Percentiles rank a stretch among this genome's conserved stretches.
Conservation (phyloP, 1,140 invertebrate genomes). For the Trachelipus rathkii region DNA sequence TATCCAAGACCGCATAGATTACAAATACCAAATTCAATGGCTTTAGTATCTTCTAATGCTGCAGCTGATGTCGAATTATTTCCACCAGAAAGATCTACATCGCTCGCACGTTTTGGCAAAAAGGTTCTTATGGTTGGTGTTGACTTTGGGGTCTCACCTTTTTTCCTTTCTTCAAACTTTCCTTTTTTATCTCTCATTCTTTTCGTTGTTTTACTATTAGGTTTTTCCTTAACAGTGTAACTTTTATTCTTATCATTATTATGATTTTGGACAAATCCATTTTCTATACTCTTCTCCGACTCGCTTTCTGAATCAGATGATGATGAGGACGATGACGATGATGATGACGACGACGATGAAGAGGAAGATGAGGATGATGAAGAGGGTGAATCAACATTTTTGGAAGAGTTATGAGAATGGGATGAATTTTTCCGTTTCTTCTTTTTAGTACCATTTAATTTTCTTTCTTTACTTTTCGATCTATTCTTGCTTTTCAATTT, state of each 20-base stretch:
- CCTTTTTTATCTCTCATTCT: too few species aligned
- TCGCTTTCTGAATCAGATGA: background rate
- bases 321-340: background rate
- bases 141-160: background rate
- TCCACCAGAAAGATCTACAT: background rate
- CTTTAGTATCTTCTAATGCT: background rate
- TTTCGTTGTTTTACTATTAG: too few species aligned
- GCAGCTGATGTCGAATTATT: background rate
- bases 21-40: background rate
- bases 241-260: too few species aligned
- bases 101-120: background rate
- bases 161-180: too few species aligned
- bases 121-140: background rate
- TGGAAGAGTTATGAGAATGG: too few species aligned
- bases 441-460: background rate
- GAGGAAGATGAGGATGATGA: background rate
- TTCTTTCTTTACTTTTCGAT: background rate
- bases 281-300: background rate
- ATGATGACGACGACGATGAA: background rate
- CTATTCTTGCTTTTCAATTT: background rate
- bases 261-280: too few species aligned
- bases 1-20: background rate
- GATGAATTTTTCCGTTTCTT: background rate
- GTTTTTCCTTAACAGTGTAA: too few species aligned
- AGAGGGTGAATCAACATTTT: background rate